Percentiles rank a stretch among this genome's conserved stretches.
phyloP scores from a whole-genome alignment of 2,888 invertebrate species.

The Therioaphis trifolii region DNA sequence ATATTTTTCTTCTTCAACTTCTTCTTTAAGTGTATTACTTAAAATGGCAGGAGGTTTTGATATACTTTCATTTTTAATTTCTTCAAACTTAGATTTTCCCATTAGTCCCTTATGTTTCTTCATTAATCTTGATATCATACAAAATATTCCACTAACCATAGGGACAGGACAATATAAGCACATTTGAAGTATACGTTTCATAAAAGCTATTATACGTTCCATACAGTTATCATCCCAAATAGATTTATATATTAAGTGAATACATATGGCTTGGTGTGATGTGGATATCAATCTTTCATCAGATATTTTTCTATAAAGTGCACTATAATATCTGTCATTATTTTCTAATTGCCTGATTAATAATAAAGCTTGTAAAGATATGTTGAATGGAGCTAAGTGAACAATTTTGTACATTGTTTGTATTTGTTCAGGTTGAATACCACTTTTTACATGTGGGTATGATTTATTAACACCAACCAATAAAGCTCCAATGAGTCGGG shows the following conservation, averaged over 20 bases:
- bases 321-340: conserved; percentile 82
- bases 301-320: conserved; percentile 87
- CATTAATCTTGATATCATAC: conserved; percentile 80
- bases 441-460: conserved; percentile 78
- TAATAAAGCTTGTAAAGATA: conserved; percentile 73
- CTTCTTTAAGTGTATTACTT: conserved; percentile 57
- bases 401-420: conserved; percentile 85
- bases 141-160: conserved; percentile 85
- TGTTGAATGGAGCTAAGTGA: conserved; percentile 81
- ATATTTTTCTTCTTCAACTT: conserved; percentile 68
- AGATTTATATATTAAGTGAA: conserved; percentile 88
- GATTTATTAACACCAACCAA: conserved; percentile 86
- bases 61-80: conserved; percentile 64
- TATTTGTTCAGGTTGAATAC: conserved; percentile 74
- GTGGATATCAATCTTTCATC: conserved; percentile 79
- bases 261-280: conserved; percentile 80
- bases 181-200: conserved; percentile 80
- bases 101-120: conserved; percentile 67
- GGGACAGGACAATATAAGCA: conserved; percentile 79
- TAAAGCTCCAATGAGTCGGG: conserved; percentile 84
- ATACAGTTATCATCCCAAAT: conserved; percentile 81
- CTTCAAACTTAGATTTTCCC: conserved; percentile 66
- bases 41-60: background rate
- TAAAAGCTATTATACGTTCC: conserved; percentile 81
- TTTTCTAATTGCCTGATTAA: conserved; percentile 76